phyloP scores from a whole-genome alignment of 2,113 vertebrate species.

The Sinocyclocheilus anshuiensis region DNA sequence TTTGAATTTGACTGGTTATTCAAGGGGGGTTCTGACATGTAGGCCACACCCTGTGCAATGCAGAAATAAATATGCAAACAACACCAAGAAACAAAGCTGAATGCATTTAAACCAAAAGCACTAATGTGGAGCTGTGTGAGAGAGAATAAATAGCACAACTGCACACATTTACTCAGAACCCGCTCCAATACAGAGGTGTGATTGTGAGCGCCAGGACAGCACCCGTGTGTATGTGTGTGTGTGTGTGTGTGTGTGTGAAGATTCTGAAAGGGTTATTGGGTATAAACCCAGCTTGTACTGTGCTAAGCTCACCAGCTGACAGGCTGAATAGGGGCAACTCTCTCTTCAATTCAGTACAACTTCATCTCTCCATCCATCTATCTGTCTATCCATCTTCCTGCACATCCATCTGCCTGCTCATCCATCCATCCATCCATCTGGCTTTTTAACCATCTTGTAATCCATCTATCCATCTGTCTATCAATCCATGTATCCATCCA shows the following conservation, averaged over 20 bases:
- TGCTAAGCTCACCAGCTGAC: constrained; percentile 33
- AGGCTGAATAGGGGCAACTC: neutral
- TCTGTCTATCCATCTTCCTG: neutral
- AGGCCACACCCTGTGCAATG: neutral
- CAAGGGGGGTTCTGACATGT: too few species aligned
- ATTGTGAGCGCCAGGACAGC: constrained; percentile 28
- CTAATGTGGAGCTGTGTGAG: neutral
- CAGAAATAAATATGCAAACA: neutral
- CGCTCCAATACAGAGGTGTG: constrained; percentile 26
- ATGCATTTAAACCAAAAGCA: neutral
- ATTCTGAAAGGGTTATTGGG: constrained; percentile 12
- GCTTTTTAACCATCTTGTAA: too few species aligned
- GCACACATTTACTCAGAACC: constrained; percentile 4
- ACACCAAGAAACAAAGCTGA: neutral
- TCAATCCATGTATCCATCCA: too few species aligned
- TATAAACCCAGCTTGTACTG: constrained; percentile 25
- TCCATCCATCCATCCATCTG: too few species aligned
- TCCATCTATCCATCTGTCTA: neutral
- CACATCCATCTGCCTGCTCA: too few species aligned
- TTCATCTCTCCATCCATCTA: neutral
- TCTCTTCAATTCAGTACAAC: neutral
- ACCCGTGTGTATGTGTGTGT: neutral
- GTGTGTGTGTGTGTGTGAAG: constrained; percentile 17
- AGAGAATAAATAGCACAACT: neutral
- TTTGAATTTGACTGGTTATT: neutral